Evolutionary conservation across 2,888 invertebrate genomes (phyloP).

Genomic region (Mylabris sibirica): DNA sequence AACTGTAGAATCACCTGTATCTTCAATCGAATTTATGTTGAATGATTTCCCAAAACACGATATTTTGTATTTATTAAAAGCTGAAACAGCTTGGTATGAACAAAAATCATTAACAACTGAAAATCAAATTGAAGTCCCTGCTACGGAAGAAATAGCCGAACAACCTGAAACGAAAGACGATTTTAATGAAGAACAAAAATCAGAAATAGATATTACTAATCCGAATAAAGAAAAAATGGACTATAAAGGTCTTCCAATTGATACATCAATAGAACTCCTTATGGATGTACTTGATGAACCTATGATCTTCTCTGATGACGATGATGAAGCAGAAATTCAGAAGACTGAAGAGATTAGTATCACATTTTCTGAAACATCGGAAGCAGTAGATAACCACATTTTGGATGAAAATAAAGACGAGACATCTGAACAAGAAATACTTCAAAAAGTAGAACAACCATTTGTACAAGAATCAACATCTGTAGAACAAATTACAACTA

Average conservation of each 20-base stretch:
- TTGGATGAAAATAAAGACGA: background rate
- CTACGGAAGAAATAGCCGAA: background rate
- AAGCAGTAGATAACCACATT: background rate
- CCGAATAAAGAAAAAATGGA: background rate
- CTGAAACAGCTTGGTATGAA: constrained; percentile 20
- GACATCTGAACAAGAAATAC: background rate
- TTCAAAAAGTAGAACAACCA: background rate
- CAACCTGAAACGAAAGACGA: background rate
- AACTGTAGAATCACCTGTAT: background rate
- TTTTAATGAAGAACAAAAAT: background rate
- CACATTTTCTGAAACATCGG: background rate
- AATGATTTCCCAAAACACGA: constrained; percentile 16
- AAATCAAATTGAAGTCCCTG: background rate
- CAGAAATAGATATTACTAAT: background rate
- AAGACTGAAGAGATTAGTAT: background rate
- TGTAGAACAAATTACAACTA: too few species aligned
- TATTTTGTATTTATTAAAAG: constrained; percentile 17
- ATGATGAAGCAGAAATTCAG: background rate
- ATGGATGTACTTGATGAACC: constrained; percentile 47
- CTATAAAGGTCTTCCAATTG: constrained; percentile 44
- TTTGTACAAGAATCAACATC: too few species aligned
- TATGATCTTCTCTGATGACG: constrained; percentile 41
- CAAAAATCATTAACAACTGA: background rate
- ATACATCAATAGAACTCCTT: constrained; percentile 40
- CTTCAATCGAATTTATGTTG: background rate